A percentile compares a stretch with the other conserved stretches of the same genome.
Conservation (phyloP, 2,888 invertebrate genomes). For the Cordilura impudica region DNA sequence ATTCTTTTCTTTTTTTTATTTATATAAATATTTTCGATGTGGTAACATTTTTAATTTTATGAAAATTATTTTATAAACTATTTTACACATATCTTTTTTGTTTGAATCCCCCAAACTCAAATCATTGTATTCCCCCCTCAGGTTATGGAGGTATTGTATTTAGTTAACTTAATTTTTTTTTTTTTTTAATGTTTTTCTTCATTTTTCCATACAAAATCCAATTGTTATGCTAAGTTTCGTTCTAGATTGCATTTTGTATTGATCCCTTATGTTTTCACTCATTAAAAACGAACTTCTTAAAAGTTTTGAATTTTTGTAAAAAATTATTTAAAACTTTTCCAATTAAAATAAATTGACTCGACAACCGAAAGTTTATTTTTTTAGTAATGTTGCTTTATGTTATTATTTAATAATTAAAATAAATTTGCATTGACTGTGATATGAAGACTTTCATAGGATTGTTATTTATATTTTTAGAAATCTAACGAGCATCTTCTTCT, state of each 20-base stretch:
- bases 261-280: neutral
- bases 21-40: conserved; percentile 19
- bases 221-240: conserved; percentile 14
- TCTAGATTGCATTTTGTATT: neutral
- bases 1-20: conserved; percentile 21
- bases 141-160: conserved; percentile 73
- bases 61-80: conserved; percentile 31
- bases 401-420: too few species aligned
- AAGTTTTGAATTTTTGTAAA: too few species aligned
- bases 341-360: too few species aligned
- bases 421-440: too few species aligned
- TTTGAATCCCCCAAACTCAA: neutral
- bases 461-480: too few species aligned
- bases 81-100: neutral
- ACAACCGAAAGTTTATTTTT: too few species aligned
- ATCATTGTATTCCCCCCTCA: conserved; percentile 55
- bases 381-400: too few species aligned
- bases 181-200: conserved; percentile 52
- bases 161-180: too few species aligned
- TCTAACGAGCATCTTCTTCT: too few species aligned
- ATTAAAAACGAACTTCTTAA: neutral
- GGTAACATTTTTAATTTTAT: conserved; percentile 39
- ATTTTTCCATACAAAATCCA: conserved; percentile 19
- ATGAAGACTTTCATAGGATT: too few species aligned
- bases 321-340: too few species aligned